A percentile compares a stretch with the other conserved stretches of the same genome.
Conservation (phyloP, 2,113 vertebrate genomes). For the Pteropus alecto region DNA sequence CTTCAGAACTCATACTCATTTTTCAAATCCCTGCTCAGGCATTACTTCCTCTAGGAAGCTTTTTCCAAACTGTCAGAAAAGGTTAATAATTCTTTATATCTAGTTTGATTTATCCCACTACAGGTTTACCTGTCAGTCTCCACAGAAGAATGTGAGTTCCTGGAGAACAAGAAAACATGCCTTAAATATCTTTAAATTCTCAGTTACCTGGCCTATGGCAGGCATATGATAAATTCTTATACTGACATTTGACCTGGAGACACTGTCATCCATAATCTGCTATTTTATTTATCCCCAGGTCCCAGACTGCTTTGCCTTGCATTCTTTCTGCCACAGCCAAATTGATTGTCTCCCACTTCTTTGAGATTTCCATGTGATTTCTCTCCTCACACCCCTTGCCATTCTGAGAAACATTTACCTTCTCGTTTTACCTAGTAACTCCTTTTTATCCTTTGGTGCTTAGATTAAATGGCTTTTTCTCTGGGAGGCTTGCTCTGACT, state of each 20-base stretch:
- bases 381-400: neutral
- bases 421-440: neutral
- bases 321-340: neutral
- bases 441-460: neutral
- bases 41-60: neutral
- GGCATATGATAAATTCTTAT: neutral
- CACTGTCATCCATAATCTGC: neutral
- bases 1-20: neutral
- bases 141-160: neutral
- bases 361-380: neutral
- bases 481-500: neutral
- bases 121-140: neutral
- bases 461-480: neutral
- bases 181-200: neutral
- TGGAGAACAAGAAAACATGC: neutral
- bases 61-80: constrained; percentile 1
- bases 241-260: neutral
- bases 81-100: neutral
- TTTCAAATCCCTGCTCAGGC: constrained; percentile 15
- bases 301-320: neutral
- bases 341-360: neutral
- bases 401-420: neutral
- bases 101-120: neutral
- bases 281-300: neutral
- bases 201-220: neutral